Percentiles rank a stretch among this genome's conserved stretches.
phyloP scores from a whole-genome alignment of 2,888 invertebrate genomes.

The Drosophila diplacantha region DNA sequence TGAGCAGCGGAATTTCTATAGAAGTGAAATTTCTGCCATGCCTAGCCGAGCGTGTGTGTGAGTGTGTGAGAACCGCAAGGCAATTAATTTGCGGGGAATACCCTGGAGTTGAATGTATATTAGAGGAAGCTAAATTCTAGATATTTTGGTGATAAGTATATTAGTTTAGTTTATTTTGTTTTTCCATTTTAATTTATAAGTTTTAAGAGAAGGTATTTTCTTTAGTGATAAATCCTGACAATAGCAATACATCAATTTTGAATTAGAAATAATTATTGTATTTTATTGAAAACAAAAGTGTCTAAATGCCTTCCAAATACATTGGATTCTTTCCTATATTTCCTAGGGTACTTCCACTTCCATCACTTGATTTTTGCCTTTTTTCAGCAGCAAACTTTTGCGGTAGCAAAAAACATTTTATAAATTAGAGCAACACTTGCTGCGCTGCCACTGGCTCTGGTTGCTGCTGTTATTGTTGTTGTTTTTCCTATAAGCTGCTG shows the following conservation, averaged over 20 bases:
- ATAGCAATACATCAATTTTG: not conserved
- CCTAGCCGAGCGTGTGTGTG: constrained; percentile 42
- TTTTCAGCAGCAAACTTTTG: constrained; percentile 33
- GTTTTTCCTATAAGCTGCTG: constrained; percentile 25
- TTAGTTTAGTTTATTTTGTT: no score
- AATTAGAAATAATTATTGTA: not conserved
- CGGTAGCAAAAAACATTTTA: constrained; percentile 67
- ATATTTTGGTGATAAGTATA: not conserved
- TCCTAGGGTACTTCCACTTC: constrained; percentile 1
- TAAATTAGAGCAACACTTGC: constrained; percentile 72
- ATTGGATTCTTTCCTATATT: no score
- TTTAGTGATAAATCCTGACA: not conserved
- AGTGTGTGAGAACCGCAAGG: constrained; percentile 64
- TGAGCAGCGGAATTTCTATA: constrained; percentile 68
- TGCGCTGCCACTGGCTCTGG: constrained; percentile 44
- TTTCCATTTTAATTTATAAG: no score
- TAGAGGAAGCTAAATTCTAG: not conserved
- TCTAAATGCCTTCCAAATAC: no score
- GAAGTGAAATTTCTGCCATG: constrained; percentile 71
- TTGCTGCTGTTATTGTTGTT: constrained; percentile 11
- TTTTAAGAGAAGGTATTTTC: fast-evolving
- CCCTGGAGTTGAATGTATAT: constrained; percentile 33
- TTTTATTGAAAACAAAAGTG: not conserved
- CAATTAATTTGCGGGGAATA: constrained; percentile 68
- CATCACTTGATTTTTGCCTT: not conserved